Conservation (phyloP, 2,888 invertebrate genomes). For the Mellilla xanthometata region DNA sequence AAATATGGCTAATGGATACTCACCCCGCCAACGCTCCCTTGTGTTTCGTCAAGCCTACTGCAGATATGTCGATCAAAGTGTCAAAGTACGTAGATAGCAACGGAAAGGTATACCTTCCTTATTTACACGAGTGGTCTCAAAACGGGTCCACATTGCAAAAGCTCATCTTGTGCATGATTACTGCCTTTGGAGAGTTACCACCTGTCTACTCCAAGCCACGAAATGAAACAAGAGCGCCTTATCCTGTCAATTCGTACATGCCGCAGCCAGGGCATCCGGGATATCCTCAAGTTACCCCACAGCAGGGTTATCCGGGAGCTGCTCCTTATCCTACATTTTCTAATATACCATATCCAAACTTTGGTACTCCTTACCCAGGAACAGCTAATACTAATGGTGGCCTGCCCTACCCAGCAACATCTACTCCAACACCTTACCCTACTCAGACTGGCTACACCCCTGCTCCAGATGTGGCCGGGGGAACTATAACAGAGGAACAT, state of each 20-base stretch:
- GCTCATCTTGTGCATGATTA: slow-evolving; percentile 94
- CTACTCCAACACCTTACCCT: slow-evolving; percentile 54
- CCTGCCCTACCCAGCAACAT: slow-evolving; percentile 50
- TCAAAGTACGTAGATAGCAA: slow-evolving; percentile 97
- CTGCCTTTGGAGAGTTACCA: slow-evolving; percentile 96
- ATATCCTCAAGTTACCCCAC: slow-evolving; percentile 54
- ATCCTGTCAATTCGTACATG: slow-evolving; percentile 76
- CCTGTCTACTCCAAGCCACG: slow-evolving; percentile 93
- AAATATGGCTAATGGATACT: slow-evolving; percentile 98
- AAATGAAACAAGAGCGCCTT: slow-evolving; percentile 82
- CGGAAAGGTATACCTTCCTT: slow-evolving; percentile 98
- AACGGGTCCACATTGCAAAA: slow-evolving; percentile 93
- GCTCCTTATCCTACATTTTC: slow-evolving; percentile 71
- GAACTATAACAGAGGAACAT: slow-evolving; percentile 97
- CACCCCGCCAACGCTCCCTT: slow-evolving; percentile 98
- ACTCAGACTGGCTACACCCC: slow-evolving; percentile 49
- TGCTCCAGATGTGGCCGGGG: slow-evolving; percentile 77
- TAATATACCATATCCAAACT: slow-evolving; percentile 78
- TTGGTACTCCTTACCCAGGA: slow-evolving; percentile 66
- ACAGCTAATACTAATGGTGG: slow-evolving; percentile 48
- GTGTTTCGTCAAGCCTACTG: slow-evolving; percentile 96
- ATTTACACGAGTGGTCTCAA: slow-evolving; percentile 95
- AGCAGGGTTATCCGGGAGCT: slow-evolving; percentile 60
- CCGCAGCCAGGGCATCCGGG: slow-evolving; percentile 70
- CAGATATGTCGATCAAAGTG: slow-evolving; percentile 97